These are phyloP conservation scores for Dryobates pubescens DNA, from an alignment of 2,797 vertebrate species.

Conservation along the genomic window DNA sequence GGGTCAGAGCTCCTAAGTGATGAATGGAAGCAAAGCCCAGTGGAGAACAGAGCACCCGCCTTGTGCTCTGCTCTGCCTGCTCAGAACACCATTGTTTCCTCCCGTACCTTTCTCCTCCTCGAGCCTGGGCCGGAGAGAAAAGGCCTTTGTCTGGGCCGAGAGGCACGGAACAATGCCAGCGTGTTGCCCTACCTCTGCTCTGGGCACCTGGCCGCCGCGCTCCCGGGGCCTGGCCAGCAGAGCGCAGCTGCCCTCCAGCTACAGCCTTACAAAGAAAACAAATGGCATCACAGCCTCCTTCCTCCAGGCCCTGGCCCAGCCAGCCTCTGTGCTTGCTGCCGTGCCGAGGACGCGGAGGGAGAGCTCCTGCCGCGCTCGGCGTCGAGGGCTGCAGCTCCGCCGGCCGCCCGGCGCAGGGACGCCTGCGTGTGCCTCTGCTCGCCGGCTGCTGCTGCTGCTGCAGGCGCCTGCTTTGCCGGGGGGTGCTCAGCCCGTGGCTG, in stretches of 20 bases:
- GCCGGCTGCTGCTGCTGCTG: neutral
- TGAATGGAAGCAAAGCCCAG: constrained; percentile 50
- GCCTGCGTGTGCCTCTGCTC: fast-evolving
- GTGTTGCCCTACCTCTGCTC: constrained; percentile 65
- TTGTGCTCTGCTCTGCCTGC: constrained; percentile 35
- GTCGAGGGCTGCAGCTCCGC: neutral
- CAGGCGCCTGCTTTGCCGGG: neutral
- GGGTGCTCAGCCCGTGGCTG: neutral
- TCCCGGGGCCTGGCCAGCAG: constrained; percentile 29
- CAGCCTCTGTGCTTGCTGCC: neutral
- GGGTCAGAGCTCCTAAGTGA: constrained; percentile 63
- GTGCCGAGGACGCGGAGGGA: neutral
- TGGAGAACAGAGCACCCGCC: constrained; percentile 36
- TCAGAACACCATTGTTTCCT: constrained; percentile 56
- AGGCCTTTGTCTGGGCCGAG: constrained; percentile 47
- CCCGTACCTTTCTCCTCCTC: constrained; percentile 46
- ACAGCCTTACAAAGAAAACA: neutral
- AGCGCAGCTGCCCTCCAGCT: neutral
- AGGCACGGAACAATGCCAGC: constrained; percentile 61
- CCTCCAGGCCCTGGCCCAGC: neutral
- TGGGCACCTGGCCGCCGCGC: constrained; percentile 24
- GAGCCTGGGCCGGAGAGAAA: neutral
- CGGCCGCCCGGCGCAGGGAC: neutral
- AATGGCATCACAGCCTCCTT: neutral
- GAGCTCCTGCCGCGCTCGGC: neutral